Evolutionary conservation across 2,888 invertebrate genomes (phyloP).

Genomic region (Amorpha juglandis): DNA sequence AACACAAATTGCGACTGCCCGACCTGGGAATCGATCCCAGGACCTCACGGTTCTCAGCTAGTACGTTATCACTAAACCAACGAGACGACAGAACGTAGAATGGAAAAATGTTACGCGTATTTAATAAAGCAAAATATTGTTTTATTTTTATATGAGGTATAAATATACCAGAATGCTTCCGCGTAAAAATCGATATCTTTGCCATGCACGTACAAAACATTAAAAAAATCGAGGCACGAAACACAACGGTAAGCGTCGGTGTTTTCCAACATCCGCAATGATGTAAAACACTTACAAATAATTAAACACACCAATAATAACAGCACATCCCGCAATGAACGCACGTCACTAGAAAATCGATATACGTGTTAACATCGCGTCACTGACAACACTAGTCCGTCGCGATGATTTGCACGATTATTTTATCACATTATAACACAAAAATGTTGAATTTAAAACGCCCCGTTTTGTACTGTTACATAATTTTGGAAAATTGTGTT

Average conservation of each 20-base stretch:
- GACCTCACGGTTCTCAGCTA: too few relatives aligned
- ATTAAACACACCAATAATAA: constrained; percentile 63
- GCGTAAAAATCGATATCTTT: constrained; percentile 21
- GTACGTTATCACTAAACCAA: too few relatives aligned
- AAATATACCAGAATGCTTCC: constrained; percentile 11
- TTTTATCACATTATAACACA: constrained; percentile 41
- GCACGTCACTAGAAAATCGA: constrained; percentile 79
- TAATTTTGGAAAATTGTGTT: constrained; percentile 71
- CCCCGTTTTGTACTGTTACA: constrained; percentile 56
- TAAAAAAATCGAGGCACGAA: constrained; percentile 19
- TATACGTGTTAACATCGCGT: constrained; percentile 49
- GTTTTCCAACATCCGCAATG: constrained; percentile 21
- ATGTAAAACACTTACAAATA: constrained; percentile 51
- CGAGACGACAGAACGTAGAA: too few relatives aligned
- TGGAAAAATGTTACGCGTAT: neutral
- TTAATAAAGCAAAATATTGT: neutral
- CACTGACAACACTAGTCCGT: constrained; percentile 32
- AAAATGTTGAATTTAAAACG: constrained; percentile 45
- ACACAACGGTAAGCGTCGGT: neutral
- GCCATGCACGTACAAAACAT: neutral
- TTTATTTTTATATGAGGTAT: neutral
- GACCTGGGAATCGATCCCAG: too few relatives aligned
- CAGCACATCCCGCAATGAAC: constrained; percentile 66
- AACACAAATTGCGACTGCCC: too few relatives aligned
- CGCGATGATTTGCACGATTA: constrained; percentile 42